These are phyloP conservation scores for Acrossocheilus wenchowensis DNA, from an alignment of 2,797 vertebrate genomes.

Conservation along the genomic window DNA sequence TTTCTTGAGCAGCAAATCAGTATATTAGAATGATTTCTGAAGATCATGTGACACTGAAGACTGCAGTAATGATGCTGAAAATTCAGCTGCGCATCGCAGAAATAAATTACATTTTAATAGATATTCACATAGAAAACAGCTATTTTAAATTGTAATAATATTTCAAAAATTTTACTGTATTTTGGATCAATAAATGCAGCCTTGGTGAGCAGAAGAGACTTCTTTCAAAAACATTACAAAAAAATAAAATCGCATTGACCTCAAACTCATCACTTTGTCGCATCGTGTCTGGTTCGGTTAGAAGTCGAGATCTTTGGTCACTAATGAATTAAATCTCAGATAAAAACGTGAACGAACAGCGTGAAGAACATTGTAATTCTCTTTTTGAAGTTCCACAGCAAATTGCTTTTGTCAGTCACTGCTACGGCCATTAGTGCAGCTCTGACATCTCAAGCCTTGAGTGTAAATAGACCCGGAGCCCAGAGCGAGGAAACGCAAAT, in stretches of 20 bases:
- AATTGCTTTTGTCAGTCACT: conserved; percentile 15
- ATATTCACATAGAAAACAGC: neutral
- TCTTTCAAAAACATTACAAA: neutral
- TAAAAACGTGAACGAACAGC: neutral
- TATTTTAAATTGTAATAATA: neutral
- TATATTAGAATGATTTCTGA: neutral
- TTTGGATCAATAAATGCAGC: neutral
- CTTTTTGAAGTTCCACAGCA: neutral
- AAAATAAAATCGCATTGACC: neutral
- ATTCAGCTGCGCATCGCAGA: neutral
- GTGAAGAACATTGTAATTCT: neutral
- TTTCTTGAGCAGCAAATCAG: neutral
- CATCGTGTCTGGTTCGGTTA: neutral
- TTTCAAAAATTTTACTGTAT: neutral
- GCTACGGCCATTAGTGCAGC: conserved; percentile 12
- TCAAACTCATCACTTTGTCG: neutral
- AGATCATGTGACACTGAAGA: neutral
- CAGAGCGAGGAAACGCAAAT: conserved; percentile 44
- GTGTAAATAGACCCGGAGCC: conserved; percentile 30
- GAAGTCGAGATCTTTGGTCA: neutral
- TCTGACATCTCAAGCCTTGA: conserved; percentile 10
- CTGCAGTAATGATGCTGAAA: neutral
- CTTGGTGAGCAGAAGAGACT: neutral
- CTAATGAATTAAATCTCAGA: neutral
- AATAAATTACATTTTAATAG: neutral